A percentile compares a stretch with the other conserved stretches of the same genome.
Evolutionary conservation across 2,113 vertebrate genomes (phyloP).

Genomic region (Hippocampus zosterae): DNA sequence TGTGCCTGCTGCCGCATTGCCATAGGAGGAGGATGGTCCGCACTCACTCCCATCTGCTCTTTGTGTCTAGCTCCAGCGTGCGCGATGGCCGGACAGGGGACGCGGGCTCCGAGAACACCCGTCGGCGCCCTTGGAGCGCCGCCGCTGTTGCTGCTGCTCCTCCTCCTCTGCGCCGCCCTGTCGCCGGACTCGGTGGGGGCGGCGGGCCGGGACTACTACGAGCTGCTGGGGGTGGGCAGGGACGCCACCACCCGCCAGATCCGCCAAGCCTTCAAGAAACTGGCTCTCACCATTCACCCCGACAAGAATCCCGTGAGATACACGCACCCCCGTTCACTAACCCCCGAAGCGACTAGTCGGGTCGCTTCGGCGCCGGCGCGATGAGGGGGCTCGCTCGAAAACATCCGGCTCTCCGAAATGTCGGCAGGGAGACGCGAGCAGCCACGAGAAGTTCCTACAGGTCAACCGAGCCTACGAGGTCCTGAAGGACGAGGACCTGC

Average conservation of each 20-base stretch:
- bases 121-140: background rate
- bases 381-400: rapidly evolving
- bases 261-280: constrained; percentile 91
- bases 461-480: constrained; percentile 97
- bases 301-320: constrained; percentile 92
- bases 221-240: constrained; percentile 83
- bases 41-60: background rate
- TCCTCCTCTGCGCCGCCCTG: background rate
- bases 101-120: background rate
- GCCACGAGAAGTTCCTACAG: constrained; percentile 92
- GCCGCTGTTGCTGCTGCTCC: constrained; percentile 12
- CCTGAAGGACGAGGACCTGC: constrained; percentile 92
- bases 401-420: background rate
- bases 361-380: background rate
- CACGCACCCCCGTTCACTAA: no score
- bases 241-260: constrained; percentile 92
- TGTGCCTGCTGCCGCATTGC: no score
- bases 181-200: constrained; percentile 60
- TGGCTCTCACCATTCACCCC: constrained; percentile 94
- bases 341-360: no score
- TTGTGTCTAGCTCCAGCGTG: background rate
- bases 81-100: background rate
- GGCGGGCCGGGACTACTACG: constrained; percentile 82
- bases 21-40: no score
- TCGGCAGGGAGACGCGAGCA: constrained; percentile 80